Base-by-base conservation (phyloP, 2,888 invertebrate species). In the Agriopis marginaria region DNA sequence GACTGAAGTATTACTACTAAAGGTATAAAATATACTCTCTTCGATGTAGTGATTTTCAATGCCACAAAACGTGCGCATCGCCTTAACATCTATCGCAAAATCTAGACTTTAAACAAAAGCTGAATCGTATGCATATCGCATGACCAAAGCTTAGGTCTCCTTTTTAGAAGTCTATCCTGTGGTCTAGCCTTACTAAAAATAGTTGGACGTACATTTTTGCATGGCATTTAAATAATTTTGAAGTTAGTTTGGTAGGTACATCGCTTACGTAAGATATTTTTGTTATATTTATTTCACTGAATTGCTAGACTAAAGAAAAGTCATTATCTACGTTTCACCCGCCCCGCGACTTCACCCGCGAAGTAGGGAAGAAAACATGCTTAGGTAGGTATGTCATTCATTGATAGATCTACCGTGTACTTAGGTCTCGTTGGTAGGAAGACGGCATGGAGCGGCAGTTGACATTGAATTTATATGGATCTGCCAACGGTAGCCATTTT, bases 1-100 rank as follows among this genome's bases (percentile, higher is more conserved):
- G 7, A 42, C 7, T 0, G 10, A 47, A 64, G 32, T 49, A 40
- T 23, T 51, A 11, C 10, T 11, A 32, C 23, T 2, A 53, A 32
- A 23, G 9, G 53, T 32, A 32, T 32, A 32, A 6, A 32, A 23
- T 10, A 45, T 10, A 23, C 2, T n/a, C 9, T 3, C 50, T n/a
- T 50, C 9, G 5, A 50, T 7, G 45, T 45, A 12, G 45, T 14
- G 14, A 14, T 55, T 63, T 47, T 45, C 14, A 54, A 44, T n/a
- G n/a, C 12, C 11, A 58, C 40, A 12, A n/a, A 45, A 63, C 39
- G 50, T 7, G 17, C 4, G 55, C 85, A 78, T 82, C 77, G 66
- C 90, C 89, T 92, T 91, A 91, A 89, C 72, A 78, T 76, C 23
- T 77, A 77, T 62, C 56, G 72, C 71, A 65, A 69, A 32, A 80